Percentiles rank a stretch among this genome's conserved stretches.
These are phyloP conservation scores for Borostomias antarcticus DNA, from an alignment of 2,797 vertebrate genomes.

Conservation along the genomic window DNA sequence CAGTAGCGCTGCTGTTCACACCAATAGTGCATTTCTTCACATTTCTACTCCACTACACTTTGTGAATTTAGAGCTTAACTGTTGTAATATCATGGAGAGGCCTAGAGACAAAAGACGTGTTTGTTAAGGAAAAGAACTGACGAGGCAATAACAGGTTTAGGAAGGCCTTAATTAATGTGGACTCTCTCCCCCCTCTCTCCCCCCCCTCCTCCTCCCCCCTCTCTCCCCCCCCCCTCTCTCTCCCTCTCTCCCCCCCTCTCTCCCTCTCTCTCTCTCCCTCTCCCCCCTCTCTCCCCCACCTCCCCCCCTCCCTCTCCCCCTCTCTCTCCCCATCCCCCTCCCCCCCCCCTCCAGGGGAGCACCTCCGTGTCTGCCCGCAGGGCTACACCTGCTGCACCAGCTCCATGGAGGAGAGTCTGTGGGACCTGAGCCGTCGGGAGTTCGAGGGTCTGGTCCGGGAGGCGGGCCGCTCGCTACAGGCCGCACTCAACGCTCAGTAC, in stretches of 20 bases:
- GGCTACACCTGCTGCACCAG: constrained; percentile 94
- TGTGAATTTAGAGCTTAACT: no score
- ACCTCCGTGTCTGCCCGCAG: constrained; percentile 91
- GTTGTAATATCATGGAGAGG: no score
- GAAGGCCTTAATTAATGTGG: background rate
- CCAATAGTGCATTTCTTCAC: no score
- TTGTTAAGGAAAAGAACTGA: background rate
- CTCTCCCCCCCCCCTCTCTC: background rate
- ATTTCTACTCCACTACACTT: no score
- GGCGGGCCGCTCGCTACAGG: constrained; percentile 84
- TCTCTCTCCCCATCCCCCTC: constrained; percentile 6
- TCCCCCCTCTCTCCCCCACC: background rate
- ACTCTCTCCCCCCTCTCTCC: background rate
- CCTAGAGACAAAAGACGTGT: no score
- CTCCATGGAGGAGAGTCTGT: constrained; percentile 91
- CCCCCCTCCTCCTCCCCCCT: no score
- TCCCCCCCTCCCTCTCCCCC: background rate
- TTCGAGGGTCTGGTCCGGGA: constrained; percentile 88
- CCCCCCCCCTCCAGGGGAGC: constrained; percentile 81
- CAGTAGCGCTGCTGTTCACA: no score
- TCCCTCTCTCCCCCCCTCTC: background rate
- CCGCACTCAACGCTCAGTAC: constrained; percentile 81
- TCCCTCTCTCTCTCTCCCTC: background rate
- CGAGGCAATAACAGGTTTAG: no score
- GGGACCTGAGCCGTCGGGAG: constrained; percentile 81